Conservation (phyloP, 2,113 vertebrate genomes). For the Rhea pennata region DNA sequence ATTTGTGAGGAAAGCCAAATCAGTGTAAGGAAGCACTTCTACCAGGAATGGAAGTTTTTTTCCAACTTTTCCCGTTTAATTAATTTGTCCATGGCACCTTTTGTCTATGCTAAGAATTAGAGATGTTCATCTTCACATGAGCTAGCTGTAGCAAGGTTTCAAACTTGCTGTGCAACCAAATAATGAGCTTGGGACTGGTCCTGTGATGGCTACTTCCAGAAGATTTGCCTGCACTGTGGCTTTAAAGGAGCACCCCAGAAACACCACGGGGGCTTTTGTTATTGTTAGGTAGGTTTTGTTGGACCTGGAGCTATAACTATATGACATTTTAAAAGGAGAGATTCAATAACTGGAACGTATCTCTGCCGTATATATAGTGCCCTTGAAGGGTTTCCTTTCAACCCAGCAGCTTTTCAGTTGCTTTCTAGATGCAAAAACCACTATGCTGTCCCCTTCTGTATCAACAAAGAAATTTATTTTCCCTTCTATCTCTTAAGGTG, state of each 20-base stretch:
- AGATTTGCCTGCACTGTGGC: background rate
- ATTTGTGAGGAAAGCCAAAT: background rate
- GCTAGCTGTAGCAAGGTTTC: background rate
- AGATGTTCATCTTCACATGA: background rate
- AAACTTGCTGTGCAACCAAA: fast-evolving
- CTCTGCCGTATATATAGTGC: background rate
- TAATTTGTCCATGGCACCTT: background rate
- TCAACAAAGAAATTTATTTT: background rate
- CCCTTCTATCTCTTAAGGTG: background rate
- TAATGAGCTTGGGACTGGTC: fast-evolving
- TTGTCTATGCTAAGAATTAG: background rate
- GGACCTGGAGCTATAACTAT: background rate
- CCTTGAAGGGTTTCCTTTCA: background rate
- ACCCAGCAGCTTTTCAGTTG: background rate
- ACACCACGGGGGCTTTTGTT: background rate
- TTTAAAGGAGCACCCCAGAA: background rate
- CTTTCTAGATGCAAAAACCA: background rate
- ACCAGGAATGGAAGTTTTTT: background rate
- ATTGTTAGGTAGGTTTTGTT: background rate
- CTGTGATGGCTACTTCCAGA: background rate
- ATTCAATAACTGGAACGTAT: background rate
- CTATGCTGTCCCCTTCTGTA: background rate
- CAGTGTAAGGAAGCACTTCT: background rate
- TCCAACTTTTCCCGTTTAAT: background rate
- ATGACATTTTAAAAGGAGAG: background rate